Base-by-base conservation (phyloP, 1,140 invertebrate genomes). In the Wiebesia pumilae region DNA sequence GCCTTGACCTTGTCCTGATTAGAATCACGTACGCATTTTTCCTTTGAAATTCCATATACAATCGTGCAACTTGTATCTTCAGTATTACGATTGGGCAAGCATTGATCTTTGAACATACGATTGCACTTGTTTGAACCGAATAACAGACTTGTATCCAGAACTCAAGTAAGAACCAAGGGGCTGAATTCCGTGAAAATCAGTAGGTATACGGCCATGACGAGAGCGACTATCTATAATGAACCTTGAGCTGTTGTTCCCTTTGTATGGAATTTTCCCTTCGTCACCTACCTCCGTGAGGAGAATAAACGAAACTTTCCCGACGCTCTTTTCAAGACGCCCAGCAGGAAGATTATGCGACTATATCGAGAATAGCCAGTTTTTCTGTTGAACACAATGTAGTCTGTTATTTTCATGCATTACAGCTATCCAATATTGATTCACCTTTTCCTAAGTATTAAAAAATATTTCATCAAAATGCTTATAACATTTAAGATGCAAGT, bases 41-140 rank as follows among this genome's bases (percentile, higher is more conserved):
- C 33, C 24, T 30, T 80, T 21, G 1, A 35, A 19, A 80, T 58
- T 62, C 30, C 33, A 24, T 6, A 16, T 30, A 62, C 54, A 80
- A 80, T 62, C n/a, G 33, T 80, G 51, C 78, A 79, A 47, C 77
- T 79, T 80, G 51, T 80, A 27, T 19, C 16, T 7, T n/a, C 4
- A 35, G 30, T 9, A 9, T 24, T 47, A 10, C n/a, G 51, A 54
- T 38, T 62, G 38, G 78, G 40, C 12, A 27, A 33, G 16, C 54
- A 62, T 80, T 54, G 30, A n/a, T 1, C n/a, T 38, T 38, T 62
- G 24, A 78, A 2, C 14, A 78, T 78, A 35, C 27, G 75, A 30
- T 33, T 30, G 75, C 75, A 78, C 73, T 78, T 78, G 51, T 33
- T 24, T 16, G 77, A 54, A 30, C 16, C 21, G 24, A 12, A 27